Conservation (phyloP, 1,140 invertebrate genomes). For the Papilio polyxenes region DNA sequence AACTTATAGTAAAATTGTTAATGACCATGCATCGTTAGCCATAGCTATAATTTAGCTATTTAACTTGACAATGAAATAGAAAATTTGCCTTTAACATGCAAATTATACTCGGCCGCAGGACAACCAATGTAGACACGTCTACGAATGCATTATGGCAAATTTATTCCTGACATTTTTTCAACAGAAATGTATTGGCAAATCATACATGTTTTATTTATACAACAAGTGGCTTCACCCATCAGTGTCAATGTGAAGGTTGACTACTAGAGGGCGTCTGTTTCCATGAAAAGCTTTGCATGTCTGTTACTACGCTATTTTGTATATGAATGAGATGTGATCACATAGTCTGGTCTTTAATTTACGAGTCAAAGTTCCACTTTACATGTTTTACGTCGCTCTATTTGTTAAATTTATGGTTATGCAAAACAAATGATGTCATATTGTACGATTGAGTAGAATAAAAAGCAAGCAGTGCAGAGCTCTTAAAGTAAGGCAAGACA, state of each 20-base stretch:
- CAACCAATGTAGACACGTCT: conserved; percentile 14
- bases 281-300: conserved; percentile 41
- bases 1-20: background rate
- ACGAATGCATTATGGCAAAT: conserved; percentile 32
- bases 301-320: conserved; percentile 40
- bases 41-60: conserved; percentile 19
- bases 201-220: conserved; percentile 62
- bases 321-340: conserved; percentile 31
- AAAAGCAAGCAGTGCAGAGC: background rate
- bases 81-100: conserved; percentile 29
- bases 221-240: conserved; percentile 60
- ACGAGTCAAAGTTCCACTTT: conserved; percentile 11
- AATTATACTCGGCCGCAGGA: conserved; percentile 16
- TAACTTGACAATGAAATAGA: conserved; percentile 38
- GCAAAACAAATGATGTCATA: background rate
- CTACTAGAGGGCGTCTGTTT: conserved; percentile 43
- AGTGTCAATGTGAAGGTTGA: conserved; percentile 67
- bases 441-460: background rate
- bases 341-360: conserved; percentile 25
- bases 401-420: conserved; percentile 12
- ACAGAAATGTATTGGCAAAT: conserved; percentile 60
- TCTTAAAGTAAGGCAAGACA: background rate
- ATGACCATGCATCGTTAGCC: background rate
- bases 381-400: background rate
- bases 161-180: conserved; percentile 47